phyloP scores from a whole-genome alignment of 2,888 invertebrate genomes.

The Athalia cordata region DNA sequence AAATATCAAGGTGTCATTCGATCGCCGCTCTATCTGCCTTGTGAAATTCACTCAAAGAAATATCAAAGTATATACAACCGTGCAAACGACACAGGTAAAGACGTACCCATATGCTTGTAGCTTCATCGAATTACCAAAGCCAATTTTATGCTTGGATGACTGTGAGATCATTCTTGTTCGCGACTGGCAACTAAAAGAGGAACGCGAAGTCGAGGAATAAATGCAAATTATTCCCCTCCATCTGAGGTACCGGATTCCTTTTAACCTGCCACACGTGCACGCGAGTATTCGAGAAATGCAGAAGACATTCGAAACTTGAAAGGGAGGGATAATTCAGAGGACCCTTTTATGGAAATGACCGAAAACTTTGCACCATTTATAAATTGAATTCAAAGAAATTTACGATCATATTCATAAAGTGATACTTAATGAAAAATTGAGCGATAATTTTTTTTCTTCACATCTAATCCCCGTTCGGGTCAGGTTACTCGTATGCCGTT shows the following conservation, averaged over 20 bases:
- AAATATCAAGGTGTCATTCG: conserved; percentile 52
- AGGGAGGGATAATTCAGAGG: background rate
- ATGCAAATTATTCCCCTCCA: background rate
- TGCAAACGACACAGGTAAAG: background rate
- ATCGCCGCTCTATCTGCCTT: conserved; percentile 50
- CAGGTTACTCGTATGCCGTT: conserved; percentile 8
- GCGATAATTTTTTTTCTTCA: background rate
- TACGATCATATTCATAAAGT: background rate
- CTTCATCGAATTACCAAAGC: conserved; percentile 39
- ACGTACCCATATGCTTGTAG: background rate
- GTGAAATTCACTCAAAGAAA: conserved; percentile 40
- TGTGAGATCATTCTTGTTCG: conserved; percentile 31
- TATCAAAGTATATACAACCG: conserved; percentile 4
- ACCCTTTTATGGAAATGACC: background rate
- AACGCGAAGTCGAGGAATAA: background rate
- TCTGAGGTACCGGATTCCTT: background rate
- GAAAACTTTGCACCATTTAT: background rate
- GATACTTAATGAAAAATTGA: too few relatives aligned
- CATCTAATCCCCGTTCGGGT: background rate
- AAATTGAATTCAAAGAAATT: background rate
- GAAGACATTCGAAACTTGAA: background rate
- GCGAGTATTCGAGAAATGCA: background rate
- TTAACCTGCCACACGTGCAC: background rate
- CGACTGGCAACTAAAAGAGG: background rate
- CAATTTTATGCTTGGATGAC: conserved; percentile 34